Evolutionary conservation across 2,888 invertebrate species (phyloP).

Genomic region (Tipula confusa): DNA sequence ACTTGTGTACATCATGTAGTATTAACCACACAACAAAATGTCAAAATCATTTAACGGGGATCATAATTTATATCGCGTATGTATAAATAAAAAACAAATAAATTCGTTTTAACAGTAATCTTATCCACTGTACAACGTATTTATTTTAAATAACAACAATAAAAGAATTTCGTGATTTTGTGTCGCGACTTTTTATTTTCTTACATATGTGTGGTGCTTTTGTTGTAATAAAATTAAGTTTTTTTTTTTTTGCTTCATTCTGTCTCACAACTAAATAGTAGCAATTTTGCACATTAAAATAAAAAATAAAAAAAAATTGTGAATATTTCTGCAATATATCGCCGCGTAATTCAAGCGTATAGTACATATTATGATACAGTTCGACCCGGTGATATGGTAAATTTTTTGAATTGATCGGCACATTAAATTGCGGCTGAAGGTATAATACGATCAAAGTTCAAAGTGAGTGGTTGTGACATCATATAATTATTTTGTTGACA

Average conservation of each 20-base stretch:
- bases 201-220: constrained; percentile 14
- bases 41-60: background rate
- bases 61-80: too few species aligned
- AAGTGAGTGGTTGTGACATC: background rate
- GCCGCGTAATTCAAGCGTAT: background rate
- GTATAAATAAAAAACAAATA: background rate
- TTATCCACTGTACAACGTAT: constrained; percentile 4
- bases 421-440: background rate
- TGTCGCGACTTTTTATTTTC: background rate
- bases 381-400: background rate
- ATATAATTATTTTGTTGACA: background rate
- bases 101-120: background rate
- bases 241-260: background rate
- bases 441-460: background rate
- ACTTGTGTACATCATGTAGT: constrained; percentile 12
- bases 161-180: constrained; percentile 20
- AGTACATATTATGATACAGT: too few species aligned
- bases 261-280: constrained; percentile 12
- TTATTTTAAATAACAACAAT: background rate
- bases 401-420: background rate
- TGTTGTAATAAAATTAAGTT: background rate
- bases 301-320: too few species aligned
- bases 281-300: constrained; percentile 14
- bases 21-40: constrained; percentile 25
- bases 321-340: background rate